Base-by-base conservation (phyloP, 1,140 invertebrate genomes). In the Littorina saxatilis region DNA sequence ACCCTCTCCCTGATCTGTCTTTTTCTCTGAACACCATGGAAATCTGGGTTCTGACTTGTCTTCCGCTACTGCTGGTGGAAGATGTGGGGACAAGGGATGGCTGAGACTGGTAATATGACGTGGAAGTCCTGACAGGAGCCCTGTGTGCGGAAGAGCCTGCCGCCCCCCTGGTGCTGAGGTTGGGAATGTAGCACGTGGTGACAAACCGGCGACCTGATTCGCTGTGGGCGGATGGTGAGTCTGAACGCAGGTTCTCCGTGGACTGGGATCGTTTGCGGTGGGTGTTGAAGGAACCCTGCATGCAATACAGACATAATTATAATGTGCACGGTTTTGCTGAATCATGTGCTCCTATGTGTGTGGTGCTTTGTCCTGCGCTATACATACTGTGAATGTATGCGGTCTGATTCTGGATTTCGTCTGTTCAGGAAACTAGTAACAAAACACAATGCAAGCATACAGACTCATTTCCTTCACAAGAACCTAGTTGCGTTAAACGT, bases 141-240 rank as follows among this genome's bases (percentile, higher is more conserved):
- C 27, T 61, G 58, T 29, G 58, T 61, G 58, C 20, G n/a, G 20
- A 7, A 29, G 58, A 5, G 58, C 58, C 27, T 5, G 5, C 27
- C 23, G 58, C 20, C 58, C n/a, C 9, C 58, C 5, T 61, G 58
- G 9, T 50, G 58, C 32, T 52, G 17, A 77, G 50, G 29, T 63
- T 29, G 9, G 80, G 80, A 32, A 82, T 82, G 74, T 82, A 82
- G 52, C 80, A 82, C 80, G 50, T 68, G 35, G 73, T 76, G 23
- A 82, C 43, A 43, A 68, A 82, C n/a, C 55, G 58, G 17, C 27
- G 70, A 11, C 70, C 27, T 1, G 20, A 23, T 2, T 23, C 40
- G 66, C 0, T 17, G 11, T 68, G 66, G 35, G 35, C 0, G 20
- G 43, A 47, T 5, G 43, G 5, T 5, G 43, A 47, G 43, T 68